Conservation (phyloP, 2,113 vertebrate species). For the Typhlomys cinereus region DNA sequence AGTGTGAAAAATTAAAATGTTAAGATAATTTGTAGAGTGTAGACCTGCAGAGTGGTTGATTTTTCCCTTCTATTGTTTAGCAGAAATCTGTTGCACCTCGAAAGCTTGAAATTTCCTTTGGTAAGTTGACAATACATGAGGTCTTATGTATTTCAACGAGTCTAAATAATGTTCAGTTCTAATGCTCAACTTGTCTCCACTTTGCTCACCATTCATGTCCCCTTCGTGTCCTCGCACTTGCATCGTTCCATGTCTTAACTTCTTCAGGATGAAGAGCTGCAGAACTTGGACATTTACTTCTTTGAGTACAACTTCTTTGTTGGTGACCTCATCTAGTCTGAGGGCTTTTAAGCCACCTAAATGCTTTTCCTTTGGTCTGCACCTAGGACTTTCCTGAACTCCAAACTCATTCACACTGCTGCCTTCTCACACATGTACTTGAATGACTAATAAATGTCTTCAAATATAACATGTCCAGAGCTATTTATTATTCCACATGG, state of each 20-base stretch:
- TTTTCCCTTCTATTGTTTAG: too few species aligned
- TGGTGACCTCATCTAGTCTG: not conserved
- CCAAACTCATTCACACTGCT: not conserved
- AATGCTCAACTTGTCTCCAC: not conserved
- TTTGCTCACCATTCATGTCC: not conserved
- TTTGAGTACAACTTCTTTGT: not conserved
- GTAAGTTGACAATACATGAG: too few species aligned
- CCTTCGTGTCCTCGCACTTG: not conserved
- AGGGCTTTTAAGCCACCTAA: not conserved
- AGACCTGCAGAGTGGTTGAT: too few species aligned
- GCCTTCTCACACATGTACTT: not conserved
- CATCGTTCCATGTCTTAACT: not conserved
- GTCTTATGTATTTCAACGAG: too few species aligned
- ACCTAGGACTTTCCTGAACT: not conserved
- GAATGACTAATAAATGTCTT: not conserved
- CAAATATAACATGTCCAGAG: not conserved
- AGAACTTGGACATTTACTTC: not conserved
- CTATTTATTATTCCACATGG: not conserved
- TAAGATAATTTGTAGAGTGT: too few species aligned
- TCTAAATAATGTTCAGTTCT: too few species aligned
- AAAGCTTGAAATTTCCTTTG: too few species aligned
- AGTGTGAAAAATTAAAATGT: too few species aligned
- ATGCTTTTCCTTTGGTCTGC: not conserved
- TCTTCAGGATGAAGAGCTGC: not conserved
- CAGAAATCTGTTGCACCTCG: too few species aligned